Evolutionary conservation across 2,113 vertebrate species (phyloP), one percentile per base, ranked within the genome.

Genomic region (Sebastes fasciatus): DNA sequence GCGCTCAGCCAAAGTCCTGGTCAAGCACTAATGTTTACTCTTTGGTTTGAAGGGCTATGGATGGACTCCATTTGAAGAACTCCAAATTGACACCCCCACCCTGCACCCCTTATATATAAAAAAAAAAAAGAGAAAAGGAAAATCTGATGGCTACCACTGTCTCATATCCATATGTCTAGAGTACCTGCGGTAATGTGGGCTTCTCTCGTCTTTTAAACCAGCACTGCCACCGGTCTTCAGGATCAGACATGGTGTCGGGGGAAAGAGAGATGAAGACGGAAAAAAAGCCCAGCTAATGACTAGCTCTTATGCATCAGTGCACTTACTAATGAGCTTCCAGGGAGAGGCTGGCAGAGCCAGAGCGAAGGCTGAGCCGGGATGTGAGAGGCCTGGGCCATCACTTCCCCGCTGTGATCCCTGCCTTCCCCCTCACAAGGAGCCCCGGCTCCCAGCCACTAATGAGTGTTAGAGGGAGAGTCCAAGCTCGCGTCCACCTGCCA

Each of bases 311-410:
- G 98, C 98, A 99, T 99, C 98, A 97, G 96, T 98, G 97, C 97
- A 96, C 96, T 96, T 99, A 97, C 98, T 99, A 99, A 99, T 99
- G 98, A 99, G 98, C 98, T 99, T 98, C 97, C 97, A 98, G 97
- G 97, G 96, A 98, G 96, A 97, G 97, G 96, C 97, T 97, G 97
- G 97, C 96, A 96, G 96, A 97, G 96, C 96, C 96, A 94, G 96
- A 96, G 96, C 96, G 95, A 95, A 97, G 96, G 97, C 97, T 96
- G 96, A 97, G 95, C 95, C 93, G 96, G 96, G 97, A 98, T 98
- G 96, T 96, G 96, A 98, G 97, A 96, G 97, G 96, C 97, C 97
- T 95, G 96, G 97, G 97, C 97, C 96, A 96, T 96, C 97, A 98
- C 97, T 98, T 97, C 97, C 98, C 97, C 92, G 97, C 97, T 98